Evolutionary conservation across 2,888 invertebrate genomes (phyloP).

Genomic region (Bugulina stolonifera): DNA sequence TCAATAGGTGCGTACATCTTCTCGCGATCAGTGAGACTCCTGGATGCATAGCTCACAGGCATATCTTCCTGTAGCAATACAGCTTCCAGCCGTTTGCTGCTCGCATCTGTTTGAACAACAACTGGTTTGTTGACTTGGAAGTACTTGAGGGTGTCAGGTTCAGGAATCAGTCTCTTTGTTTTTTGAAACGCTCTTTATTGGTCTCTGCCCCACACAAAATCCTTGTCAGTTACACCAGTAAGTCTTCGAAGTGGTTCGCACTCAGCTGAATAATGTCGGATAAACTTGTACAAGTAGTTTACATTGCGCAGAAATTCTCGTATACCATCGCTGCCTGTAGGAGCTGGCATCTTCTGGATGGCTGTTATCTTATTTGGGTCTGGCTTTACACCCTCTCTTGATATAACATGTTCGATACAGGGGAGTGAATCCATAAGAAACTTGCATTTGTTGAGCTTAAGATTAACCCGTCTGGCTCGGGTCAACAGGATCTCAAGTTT

Average conservation of each 20-base stretch:
- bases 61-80: background rate
- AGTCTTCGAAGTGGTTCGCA: constrained; percentile 19
- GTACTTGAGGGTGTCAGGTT: background rate
- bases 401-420: background rate
- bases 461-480: background rate
- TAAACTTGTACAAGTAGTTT: constrained; percentile 5
- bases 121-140: constrained; percentile 7
- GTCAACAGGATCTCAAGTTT: constrained; percentile 10
- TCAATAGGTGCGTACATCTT: constrained; percentile 16
- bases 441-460: constrained; percentile 21
- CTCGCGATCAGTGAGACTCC: constrained; percentile 5
- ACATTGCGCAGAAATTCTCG: constrained; percentile 4
- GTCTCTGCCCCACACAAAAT: constrained; percentile 7
- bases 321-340: constrained; percentile 7
- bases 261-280: constrained; percentile 9
- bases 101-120: constrained; percentile 18
- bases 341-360: background rate
- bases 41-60: constrained; percentile 7
- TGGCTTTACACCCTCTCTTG: background rate
- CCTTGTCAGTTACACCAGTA: background rate
- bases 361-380: background rate
- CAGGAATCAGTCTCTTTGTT: background rate
- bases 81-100: background rate
- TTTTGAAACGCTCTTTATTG: background rate
- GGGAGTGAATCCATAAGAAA: constrained; percentile 10